Evolutionary conservation across 2,888 invertebrate genomes (phyloP), one percentile per base, ranked within the genome.

Genomic region (Pegoplata infirma): DNA sequence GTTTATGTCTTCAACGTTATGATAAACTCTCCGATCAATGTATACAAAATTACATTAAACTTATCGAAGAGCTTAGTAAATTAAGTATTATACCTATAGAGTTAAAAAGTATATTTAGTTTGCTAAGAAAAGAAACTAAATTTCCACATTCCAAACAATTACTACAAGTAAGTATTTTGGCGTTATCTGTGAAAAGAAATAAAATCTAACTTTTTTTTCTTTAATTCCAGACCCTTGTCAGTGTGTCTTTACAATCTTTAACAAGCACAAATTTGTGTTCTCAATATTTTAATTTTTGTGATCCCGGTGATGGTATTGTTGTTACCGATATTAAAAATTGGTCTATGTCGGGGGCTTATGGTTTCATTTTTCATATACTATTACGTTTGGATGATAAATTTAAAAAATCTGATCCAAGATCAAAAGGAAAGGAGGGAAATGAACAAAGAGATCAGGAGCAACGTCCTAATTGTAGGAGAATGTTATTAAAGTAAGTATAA

Each of bases 301-400:
- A 84, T 77, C 85, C 85, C 36, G 84, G 85, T 81, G 91, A 91
- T 83, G 92, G 92, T 21, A 91, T 93, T 58, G 84, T 87, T n/a
- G 89, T 92, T 47, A 91, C 92, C 1, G 90, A 91, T 49, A 90
- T 92, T 36, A 89, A 90, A 61, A 91, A 91, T 84, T 92, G 92
- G 92, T 90, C 91, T 5, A 91, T 92, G 72, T 90, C 91, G 12
- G 90, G 90, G 0, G 86, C 90, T 1, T 91, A 90, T 83, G 92
- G 92, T n/a, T 92, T 93, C 83, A 90, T 91, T 25, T 92, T 93
- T 82, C 92, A 92, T 83, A 89, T 91, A 28, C 91, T 92, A 88
- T 81, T 92, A 7, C 90, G 91, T 56, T 86, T 93, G 16, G 91
- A 91, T 82, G 85, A 51, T 7, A 75, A 68, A 23, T 5, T 5